Evolutionary conservation across 2,113 vertebrate genomes (phyloP).

Genomic region (Leucoraja erinaceus): DNA sequence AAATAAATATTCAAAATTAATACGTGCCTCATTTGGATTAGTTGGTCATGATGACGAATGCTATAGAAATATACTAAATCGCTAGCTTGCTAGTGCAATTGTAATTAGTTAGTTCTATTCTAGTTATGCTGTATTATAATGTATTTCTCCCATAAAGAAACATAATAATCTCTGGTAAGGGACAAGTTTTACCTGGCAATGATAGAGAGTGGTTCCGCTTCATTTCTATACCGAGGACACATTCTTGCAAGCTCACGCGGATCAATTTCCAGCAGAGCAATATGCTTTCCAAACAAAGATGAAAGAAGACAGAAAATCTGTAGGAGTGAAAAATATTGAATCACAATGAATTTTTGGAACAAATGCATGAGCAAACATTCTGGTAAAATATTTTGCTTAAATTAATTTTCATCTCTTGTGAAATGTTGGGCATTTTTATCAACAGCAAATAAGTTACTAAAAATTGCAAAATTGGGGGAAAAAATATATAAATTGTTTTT

Average conservation of each 20-base stretch:
- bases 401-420: background rate
- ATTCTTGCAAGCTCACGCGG: slow-evolving; percentile 41
- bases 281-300: slow-evolving; percentile 63
- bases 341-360: background rate
- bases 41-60: background rate
- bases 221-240: slow-evolving; percentile 41
- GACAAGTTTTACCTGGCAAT: slow-evolving; percentile 63
- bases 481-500: no score
- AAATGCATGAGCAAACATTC: background rate
- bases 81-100: background rate
- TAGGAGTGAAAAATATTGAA: background rate
- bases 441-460: background rate
- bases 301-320: slow-evolving; percentile 67
- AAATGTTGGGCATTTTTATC: background rate
- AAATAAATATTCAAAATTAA: background rate
- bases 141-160: background rate
- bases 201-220: slow-evolving; percentile 50
- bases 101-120: background rate
- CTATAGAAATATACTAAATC: background rate
- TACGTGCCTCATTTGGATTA: background rate
- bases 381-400: background rate
- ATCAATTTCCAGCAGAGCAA: slow-evolving; percentile 60
- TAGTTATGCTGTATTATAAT: background rate
- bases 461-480: no score
- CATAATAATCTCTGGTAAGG: background rate